Percentiles rank a stretch among this genome's conserved stretches.
Conservation (phyloP, 2,797 vertebrate species). For the Chiloscyllium punctatum region DNA sequence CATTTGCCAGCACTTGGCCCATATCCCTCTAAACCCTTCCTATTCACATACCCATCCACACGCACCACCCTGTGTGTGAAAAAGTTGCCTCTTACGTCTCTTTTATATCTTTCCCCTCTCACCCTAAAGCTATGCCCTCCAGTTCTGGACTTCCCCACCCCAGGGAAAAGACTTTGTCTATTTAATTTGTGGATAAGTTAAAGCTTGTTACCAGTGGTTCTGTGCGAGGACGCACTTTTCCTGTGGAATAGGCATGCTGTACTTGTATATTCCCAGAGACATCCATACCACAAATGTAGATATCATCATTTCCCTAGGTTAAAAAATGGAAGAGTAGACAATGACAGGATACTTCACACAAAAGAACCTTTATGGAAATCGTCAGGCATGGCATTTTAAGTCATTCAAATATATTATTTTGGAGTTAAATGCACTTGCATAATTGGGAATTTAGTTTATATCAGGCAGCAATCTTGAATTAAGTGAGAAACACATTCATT, state of each 20-base stretch:
- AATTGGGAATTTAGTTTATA: not conserved
- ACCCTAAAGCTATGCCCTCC: no score
- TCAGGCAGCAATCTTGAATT: not conserved
- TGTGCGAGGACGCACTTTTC: constrained; percentile 42
- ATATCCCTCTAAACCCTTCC: no score
- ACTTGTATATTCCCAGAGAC: constrained; percentile 46
- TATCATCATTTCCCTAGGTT: constrained; percentile 65
- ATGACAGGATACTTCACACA: no score
- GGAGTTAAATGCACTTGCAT: not conserved
- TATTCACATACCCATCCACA: no score
- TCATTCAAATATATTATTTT: not conserved
- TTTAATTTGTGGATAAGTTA: not conserved
- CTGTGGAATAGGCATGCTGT: constrained; percentile 56
- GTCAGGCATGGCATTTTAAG: not conserved
- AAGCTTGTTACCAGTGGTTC: constrained; percentile 51
- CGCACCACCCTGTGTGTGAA: no score
- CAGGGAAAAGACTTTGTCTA: no score
- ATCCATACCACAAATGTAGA: constrained; percentile 59
- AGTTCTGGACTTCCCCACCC: no score
- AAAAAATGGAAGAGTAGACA: not conserved
- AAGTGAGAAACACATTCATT: not conserved
- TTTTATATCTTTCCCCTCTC: no score
- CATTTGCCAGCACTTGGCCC: no score
- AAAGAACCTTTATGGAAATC: not conserved
- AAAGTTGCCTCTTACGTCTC: no score